A percentile compares a stretch with the other conserved stretches of the same genome.
phyloP scores from a whole-genome alignment of 53 echinoderm and acorn worm species.

The Holothuria leucospilota region DNA sequence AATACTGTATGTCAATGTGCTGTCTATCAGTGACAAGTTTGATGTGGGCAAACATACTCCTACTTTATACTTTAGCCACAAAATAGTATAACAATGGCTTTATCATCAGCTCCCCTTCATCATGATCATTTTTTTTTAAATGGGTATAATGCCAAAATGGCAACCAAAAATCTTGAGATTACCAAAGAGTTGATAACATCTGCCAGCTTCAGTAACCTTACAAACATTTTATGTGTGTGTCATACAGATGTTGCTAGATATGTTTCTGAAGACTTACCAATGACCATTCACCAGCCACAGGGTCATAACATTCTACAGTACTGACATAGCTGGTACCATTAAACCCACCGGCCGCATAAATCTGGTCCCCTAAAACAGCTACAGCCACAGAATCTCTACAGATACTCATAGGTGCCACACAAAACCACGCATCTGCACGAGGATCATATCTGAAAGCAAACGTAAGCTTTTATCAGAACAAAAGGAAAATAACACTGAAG shows the following conservation, averaged over 20 bases:
- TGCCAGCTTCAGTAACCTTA: too few relatives aligned
- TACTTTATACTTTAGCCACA: too few relatives aligned
- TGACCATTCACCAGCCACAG: slow-evolving; percentile 85
- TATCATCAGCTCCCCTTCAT: too few relatives aligned
- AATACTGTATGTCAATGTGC: too few relatives aligned
- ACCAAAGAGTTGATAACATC: too few relatives aligned
- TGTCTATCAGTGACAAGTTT: too few relatives aligned
- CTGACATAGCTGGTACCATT: slow-evolving; percentile 88
- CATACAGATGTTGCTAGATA: background rate
- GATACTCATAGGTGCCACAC: slow-evolving; percentile 88
- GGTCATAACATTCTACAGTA: slow-evolving; percentile 96
- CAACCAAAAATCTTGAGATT: too few relatives aligned
- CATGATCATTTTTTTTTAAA: too few relatives aligned
- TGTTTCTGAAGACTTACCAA: slow-evolving; percentile 59
- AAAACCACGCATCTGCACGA: slow-evolving; percentile 86
- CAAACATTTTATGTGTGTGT: background rate
- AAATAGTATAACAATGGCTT: too few relatives aligned
- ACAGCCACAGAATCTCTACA: slow-evolving; percentile 97
- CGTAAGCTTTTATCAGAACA: background rate
- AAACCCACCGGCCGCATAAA: slow-evolving; percentile 97
- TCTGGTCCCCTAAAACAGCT: slow-evolving; percentile 87
- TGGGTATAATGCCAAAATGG: too few relatives aligned
- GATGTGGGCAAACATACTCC: too few relatives aligned
- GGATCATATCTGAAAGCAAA: slow-evolving; percentile 81
- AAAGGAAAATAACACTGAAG: too few relatives aligned